phyloP scores from a whole-genome alignment of 2,797 vertebrate species.

The Silurus lanzhouensis region DNA sequence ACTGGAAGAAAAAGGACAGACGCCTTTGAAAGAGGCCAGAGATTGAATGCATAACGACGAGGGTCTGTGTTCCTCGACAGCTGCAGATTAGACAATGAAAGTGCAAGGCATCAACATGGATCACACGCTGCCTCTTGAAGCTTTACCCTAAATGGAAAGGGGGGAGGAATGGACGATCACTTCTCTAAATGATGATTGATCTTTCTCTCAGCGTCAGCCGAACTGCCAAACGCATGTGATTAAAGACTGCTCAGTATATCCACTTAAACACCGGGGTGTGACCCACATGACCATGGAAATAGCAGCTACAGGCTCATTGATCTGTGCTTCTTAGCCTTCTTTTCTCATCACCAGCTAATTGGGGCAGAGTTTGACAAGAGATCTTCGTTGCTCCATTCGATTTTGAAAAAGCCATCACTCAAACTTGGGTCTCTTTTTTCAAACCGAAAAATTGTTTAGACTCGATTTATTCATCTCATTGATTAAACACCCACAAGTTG shows the following conservation, averaged over 20 bases:
- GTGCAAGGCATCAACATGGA: slow-evolving; percentile 28
- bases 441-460: slow-evolving; percentile 22
- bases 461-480: background rate
- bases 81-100: slow-evolving; percentile 48
- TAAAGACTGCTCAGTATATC: slow-evolving; percentile 49
- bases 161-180: slow-evolving; percentile 13
- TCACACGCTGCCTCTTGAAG: slow-evolving; percentile 29
- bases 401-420: slow-evolving; percentile 51
- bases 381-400: slow-evolving; percentile 34
- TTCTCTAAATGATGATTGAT: slow-evolving; percentile 52
- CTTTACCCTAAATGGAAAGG: slow-evolving; percentile 25
- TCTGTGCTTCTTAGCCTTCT: slow-evolving; percentile 10
- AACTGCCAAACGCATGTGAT: slow-evolving; percentile 44
- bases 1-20: slow-evolving; percentile 40
- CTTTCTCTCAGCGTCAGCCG: slow-evolving; percentile 42
- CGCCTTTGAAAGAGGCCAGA: slow-evolving; percentile 44
- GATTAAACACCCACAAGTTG: background rate
- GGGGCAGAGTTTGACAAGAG: slow-evolving; percentile 43
- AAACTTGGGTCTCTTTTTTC: slow-evolving; percentile 7
- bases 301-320: slow-evolving; percentile 43
- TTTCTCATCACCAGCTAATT: slow-evolving; percentile 47
- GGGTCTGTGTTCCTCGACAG: slow-evolving; percentile 36
- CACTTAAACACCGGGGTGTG: slow-evolving; percentile 39
- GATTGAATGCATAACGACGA: slow-evolving; percentile 44
- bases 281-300: slow-evolving; percentile 36